Evolutionary conservation across 1,140 invertebrate genomes (phyloP), one percentile per base, ranked within the genome.

Genomic region (Plutomurus gul): DNA sequence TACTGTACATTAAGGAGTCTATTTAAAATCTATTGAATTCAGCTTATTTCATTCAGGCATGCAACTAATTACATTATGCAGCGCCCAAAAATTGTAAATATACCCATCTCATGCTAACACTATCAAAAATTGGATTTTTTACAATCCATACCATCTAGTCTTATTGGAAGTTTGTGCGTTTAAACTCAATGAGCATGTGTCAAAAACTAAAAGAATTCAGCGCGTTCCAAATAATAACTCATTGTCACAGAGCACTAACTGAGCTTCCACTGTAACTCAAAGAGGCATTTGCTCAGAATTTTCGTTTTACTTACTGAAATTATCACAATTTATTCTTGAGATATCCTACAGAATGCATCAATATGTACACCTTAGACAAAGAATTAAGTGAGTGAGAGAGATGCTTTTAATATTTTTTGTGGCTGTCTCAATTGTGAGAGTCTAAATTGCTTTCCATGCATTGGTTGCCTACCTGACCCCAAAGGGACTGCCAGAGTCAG

Each of bases 381-480:
- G 25, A 33, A 65, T 16, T 33, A 65, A 65, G 56, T 65, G 30
- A 18, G 56, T n/a, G 27, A 65, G 56, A 43, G 39, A 43, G n/a
- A 65, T 11, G 56, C 56, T 65, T 65, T 65, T 65, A 65, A 33
- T 65, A 36, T 65, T 65, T 65, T 65, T 65, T 65, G 56, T 65
- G 18, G 10, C n/a, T 43, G 39, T 43, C n/a, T 47, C 43, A 30
- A 20, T 65, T 65, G 7, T 65, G 20, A 65, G 36, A 65, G 16
- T 65, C 16, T 20, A 11, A 33, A 65, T 65, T 7, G 22, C 6
- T 60, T 60, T 60, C 5, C 56, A 47, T 27, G 46, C 20, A 49
- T 18, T n/a, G 11, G 7, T 49, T 49, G 22, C 4, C 30, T 30
- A 56, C 4, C 2, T 27, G n/a, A n/a, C n/a, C n/a, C n/a, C n/a